These are phyloP conservation scores for Neodon shergylaensis DNA, from an alignment of 2,113 vertebrate species.

Conservation along the genomic window DNA sequence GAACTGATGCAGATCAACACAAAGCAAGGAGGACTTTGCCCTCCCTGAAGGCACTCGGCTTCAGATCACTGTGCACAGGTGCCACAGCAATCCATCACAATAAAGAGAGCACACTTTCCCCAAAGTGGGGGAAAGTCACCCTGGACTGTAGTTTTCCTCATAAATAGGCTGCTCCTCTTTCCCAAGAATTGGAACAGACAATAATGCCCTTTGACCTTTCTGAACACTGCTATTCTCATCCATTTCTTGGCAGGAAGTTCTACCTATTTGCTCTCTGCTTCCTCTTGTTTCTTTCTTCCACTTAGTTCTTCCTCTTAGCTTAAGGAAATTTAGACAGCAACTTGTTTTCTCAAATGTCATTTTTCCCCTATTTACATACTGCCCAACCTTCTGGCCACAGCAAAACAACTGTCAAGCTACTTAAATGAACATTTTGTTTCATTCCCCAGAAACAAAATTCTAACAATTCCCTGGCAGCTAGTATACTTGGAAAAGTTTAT, in stretches of 20 bases:
- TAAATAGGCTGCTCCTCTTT: not conserved
- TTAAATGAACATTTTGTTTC: not conserved
- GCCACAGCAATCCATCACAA: not conserved
- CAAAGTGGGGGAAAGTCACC: not conserved
- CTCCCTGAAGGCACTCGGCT: not conserved
- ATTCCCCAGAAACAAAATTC: not conserved
- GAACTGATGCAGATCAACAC: no score
- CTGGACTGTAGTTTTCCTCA: not conserved
- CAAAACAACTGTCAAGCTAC: not conserved
- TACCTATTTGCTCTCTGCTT: not conserved
- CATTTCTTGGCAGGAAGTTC: not conserved
- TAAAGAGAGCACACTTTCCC: not conserved
- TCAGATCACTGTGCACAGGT: not conserved
- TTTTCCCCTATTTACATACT: not conserved
- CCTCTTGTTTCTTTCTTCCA: not conserved
- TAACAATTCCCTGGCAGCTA: not conserved
- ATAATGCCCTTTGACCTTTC: not conserved
- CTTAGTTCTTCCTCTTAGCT: not conserved
- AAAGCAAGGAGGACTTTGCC: no score
- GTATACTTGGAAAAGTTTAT: not conserved
- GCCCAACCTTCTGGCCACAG: not conserved
- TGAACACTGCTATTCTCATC: not conserved
- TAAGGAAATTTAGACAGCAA: not conserved
- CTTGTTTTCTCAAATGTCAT: slow-evolving; percentile 14
- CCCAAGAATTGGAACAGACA: not conserved